A percentile compares a stretch with the other conserved stretches of the same genome.
Evolutionary conservation across 2,888 invertebrate genomes (phyloP).

Genomic region (Brachyopa scutellaris): DNA sequence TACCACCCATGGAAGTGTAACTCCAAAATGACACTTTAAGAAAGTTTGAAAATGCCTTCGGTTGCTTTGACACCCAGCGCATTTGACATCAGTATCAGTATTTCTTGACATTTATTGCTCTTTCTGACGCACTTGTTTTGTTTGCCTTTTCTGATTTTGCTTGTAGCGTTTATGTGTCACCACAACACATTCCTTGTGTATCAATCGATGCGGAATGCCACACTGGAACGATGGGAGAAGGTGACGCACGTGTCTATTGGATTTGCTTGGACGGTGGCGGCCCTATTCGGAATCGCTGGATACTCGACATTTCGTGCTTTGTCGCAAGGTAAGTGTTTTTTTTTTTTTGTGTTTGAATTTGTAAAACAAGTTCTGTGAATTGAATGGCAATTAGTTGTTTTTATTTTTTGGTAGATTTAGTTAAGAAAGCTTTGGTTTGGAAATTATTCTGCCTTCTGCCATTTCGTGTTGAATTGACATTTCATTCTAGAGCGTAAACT

Average conservation of each 20-base stretch:
- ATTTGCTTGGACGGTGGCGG: slow-evolving; percentile 87
- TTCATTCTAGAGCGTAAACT: too few species aligned
- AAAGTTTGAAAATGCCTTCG: slow-evolving; percentile 5
- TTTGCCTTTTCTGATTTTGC: slow-evolving; percentile 23
- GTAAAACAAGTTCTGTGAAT: background rate
- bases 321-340: slow-evolving; percentile 85
- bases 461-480: too few species aligned
- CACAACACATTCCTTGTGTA: slow-evolving; percentile 93
- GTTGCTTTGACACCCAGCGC: background rate
- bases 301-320: slow-evolving; percentile 91
- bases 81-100: background rate
- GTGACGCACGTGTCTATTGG: slow-evolving; percentile 91
- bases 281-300: slow-evolving; percentile 89
- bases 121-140: slow-evolving; percentile 15
- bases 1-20: background rate
- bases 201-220: slow-evolving; percentile 89
- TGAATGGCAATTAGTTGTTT: too few species aligned
- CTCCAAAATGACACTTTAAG: background rate
- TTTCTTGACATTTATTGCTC: background rate
- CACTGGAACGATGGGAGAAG: slow-evolving; percentile 89
- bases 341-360: background rate
- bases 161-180: slow-evolving; percentile 93
- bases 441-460: too few species aligned
- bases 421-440: too few species aligned
- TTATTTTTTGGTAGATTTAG: too few species aligned